Evolutionary conservation across 2,113 vertebrate genomes (phyloP), one percentile per base, ranked within the genome.

Genomic region (Notarius lentiginosus): DNA sequence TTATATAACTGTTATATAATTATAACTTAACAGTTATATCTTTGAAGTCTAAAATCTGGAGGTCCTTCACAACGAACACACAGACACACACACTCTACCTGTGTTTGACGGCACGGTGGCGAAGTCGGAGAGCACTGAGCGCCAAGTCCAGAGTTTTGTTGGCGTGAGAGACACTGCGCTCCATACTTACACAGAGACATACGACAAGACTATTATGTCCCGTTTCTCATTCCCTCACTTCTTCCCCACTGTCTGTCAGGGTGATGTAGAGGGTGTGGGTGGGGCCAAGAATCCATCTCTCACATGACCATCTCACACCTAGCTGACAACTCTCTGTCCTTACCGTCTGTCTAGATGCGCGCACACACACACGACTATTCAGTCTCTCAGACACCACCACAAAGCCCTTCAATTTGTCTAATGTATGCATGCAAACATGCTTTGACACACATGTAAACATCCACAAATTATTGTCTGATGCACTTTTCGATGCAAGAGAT

Each of bases 111-210:
- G 93, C 95, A 89, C 91, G 91, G 91, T 95, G 94, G n/a, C 93
- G 93, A 85, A 95, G 91, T 27, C 95, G 92, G 22, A 95, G 93
- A 0, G 84, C 92, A 27, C 92, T 93, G 73, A 94, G 85, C 55
- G 94, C 94, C 66, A 95, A 91, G 58, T 92, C 88, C 94, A 94
- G 93, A 86, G 77, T 90, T 91, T 90, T 93, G 91, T 90, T 92
- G 61, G 89, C 58, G 24, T 49, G 86, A 73, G 87, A 53, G n/a
- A 90, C 79, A 85, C 82, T 90, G 51, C 86, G 85, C 60, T 93
- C 92, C 94, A 95, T 94, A 20, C 27, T 86, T 73, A 22, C 30
- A 63, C 41, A 58, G 68, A 58, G 47, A 49, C 24, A 76, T 30
- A 79, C n/a, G 34, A 17, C 55, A 10, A 15, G 41, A 58, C 3